These are phyloP conservation scores for Oscheius sp. DNA, from an alignment of 2,888 invertebrate genomes.

Conservation along the genomic window DNA sequence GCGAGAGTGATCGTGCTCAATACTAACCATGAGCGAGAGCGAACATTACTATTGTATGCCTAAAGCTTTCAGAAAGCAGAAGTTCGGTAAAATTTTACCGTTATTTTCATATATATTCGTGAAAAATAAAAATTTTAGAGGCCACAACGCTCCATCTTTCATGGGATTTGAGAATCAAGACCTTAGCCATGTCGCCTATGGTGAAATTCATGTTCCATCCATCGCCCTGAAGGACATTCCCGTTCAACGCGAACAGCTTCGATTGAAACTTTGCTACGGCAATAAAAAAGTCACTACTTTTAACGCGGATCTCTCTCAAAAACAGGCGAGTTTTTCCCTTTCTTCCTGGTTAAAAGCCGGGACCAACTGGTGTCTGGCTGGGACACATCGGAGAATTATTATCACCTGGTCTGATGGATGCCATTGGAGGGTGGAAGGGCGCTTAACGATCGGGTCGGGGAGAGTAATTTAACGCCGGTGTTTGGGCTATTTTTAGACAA, in stretches of 20 bases:
- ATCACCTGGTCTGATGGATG: not conserved
- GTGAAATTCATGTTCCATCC: conserved; percentile 69
- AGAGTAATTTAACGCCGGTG: too few species aligned
- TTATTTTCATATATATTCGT: too few species aligned
- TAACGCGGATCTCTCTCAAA: conserved; percentile 67
- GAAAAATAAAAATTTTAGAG: conserved; percentile 69
- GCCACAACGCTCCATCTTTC: conserved; percentile 72
- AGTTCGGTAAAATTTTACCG: not conserved
- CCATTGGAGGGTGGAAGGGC: not conserved
- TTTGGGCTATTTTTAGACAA: too few species aligned
- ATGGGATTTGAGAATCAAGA: conserved; percentile 70
- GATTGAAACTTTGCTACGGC: conserved; percentile 69
- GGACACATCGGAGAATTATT: not conserved
- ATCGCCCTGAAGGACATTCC: conserved; percentile 69
- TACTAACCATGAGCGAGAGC: not conserved
- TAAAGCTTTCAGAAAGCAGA: not conserved
- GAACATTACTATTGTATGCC: too few species aligned
- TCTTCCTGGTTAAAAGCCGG: not conserved
- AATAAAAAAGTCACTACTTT: conserved; percentile 69
- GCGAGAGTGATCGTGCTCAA: too few species aligned
- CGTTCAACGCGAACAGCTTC: conserved; percentile 68
- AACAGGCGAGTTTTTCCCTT: conserved; percentile 49
- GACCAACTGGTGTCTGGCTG: not conserved
- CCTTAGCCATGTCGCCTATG: conserved; percentile 48
- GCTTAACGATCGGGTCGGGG: too few species aligned